Evolutionary conservation across 2,797 vertebrate genomes (phyloP).

Genomic region (Hylomyscus alleni): DNA sequence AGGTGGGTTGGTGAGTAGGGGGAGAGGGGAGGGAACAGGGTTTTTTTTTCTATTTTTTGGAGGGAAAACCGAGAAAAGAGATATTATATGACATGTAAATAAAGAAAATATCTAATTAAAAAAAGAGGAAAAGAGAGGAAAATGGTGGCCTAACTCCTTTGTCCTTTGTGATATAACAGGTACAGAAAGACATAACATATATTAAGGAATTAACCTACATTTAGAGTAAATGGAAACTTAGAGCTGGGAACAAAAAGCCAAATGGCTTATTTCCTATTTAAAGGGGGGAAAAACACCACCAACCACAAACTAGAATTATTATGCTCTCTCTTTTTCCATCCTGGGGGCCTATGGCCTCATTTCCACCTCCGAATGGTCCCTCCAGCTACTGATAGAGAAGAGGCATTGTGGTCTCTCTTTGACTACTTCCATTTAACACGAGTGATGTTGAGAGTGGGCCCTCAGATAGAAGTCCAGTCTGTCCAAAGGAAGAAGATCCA

Average conservation of each 20-base stretch:
- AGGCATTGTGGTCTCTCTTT: too few species aligned
- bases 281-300: neutral
- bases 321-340: neutral
- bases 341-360: neutral
- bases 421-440: neutral
- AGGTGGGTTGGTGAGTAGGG: too few species aligned
- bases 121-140: neutral
- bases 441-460: rapidly evolving
- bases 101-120: too few species aligned
- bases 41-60: too few species aligned
- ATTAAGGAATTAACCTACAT: neutral
- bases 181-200: neutral
- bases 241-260: neutral
- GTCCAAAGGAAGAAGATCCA: neutral
- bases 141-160: neutral
- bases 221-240: neutral
- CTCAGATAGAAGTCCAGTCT: neutral
- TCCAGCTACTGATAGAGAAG: neutral
- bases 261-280: neutral
- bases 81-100: too few species aligned
- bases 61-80: too few species aligned
- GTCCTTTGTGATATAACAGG: neutral
- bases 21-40: too few species aligned
- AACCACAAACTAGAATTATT: neutral
- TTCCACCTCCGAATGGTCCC: neutral